Evolutionary conservation across 2,113 vertebrate species (phyloP).

Genomic region (Leucosticte australis): DNA sequence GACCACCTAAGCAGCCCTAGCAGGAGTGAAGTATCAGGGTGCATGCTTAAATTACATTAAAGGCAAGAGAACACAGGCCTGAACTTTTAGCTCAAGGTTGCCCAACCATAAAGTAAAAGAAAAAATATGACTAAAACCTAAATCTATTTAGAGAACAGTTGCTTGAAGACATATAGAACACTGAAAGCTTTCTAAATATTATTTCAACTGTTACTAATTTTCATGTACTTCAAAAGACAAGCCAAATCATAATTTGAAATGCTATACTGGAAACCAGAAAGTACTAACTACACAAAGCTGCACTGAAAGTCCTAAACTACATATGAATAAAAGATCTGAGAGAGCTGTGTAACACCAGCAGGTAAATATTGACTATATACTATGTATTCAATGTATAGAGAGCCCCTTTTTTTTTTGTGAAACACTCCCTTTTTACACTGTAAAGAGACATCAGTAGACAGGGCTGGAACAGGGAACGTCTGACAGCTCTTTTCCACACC

Average conservation of each 20-base stretch:
- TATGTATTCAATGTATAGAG: not conserved
- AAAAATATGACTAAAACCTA: not conserved
- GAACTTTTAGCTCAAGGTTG: not conserved
- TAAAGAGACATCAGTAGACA: not conserved
- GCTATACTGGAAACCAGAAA: conserved; percentile 8
- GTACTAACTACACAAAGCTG: not conserved
- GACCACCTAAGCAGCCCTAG: conserved; percentile 36
- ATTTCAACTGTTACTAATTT: conserved; percentile 32
- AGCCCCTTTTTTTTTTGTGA: not conserved
- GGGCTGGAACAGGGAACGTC: not conserved
- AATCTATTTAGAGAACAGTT: not conserved
- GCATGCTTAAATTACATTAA: conserved; percentile 1
- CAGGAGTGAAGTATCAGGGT: not conserved
- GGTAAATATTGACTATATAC: conserved; percentile 3
- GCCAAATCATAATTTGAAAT: conserved; percentile 26
- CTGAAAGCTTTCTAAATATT: not conserved
- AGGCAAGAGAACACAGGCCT: conserved; percentile 14
- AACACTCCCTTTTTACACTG: conserved; percentile 6
- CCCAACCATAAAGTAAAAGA: not conserved
- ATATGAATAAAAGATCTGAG: not conserved
- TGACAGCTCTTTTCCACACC: not conserved
- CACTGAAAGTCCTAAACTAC: conserved; percentile 8
- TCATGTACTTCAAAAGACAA: conserved; percentile 31
- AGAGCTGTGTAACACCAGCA: not conserved
- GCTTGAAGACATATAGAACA: not conserved